phyloP scores from a whole-genome alignment of 1,140 invertebrate species.

The Bradynema listronoti region DNA sequence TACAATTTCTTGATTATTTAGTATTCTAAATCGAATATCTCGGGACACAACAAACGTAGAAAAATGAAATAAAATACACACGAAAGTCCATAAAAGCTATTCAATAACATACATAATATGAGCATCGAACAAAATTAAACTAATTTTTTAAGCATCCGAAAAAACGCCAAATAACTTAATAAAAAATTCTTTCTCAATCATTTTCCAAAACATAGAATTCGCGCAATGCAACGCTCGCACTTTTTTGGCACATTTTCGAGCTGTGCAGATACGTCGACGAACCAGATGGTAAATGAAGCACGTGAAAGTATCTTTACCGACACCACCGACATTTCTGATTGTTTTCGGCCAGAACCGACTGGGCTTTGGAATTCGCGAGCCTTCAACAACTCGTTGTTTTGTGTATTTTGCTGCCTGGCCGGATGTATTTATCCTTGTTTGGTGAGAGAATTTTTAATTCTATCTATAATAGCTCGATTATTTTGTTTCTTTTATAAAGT shows the following conservation, averaged over 20 bases:
- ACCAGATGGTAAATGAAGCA: conserved; percentile 8
- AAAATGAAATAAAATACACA: too few species aligned
- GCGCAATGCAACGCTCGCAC: not conserved
- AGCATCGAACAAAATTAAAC: too few species aligned
- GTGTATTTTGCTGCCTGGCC: conserved; percentile 30
- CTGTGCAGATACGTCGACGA: not conserved
- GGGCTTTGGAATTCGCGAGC: conserved; percentile 4
- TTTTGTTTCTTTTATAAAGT: not conserved
- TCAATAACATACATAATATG: too few species aligned
- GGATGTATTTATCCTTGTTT: conserved; percentile 39
- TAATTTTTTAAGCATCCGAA: too few species aligned
- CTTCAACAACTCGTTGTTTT: conserved; percentile 17
- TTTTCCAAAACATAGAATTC: not conserved
- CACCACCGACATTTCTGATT: not conserved
- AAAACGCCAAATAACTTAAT: too few species aligned
- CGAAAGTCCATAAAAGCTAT: too few species aligned
- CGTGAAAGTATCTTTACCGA: not conserved
- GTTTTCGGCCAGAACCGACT: not conserved
- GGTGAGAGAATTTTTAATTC: conserved; percentile 56
- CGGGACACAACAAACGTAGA: too few species aligned
- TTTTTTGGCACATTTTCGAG: not conserved
- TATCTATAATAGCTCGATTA: conserved; percentile 57
- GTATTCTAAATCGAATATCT: too few species aligned
- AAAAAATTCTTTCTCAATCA: too few species aligned
- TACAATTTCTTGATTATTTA: too few species aligned